Evolutionary conservation across 1,140 invertebrate species (phyloP).

Genomic region (Drosophila funebris): DNA sequence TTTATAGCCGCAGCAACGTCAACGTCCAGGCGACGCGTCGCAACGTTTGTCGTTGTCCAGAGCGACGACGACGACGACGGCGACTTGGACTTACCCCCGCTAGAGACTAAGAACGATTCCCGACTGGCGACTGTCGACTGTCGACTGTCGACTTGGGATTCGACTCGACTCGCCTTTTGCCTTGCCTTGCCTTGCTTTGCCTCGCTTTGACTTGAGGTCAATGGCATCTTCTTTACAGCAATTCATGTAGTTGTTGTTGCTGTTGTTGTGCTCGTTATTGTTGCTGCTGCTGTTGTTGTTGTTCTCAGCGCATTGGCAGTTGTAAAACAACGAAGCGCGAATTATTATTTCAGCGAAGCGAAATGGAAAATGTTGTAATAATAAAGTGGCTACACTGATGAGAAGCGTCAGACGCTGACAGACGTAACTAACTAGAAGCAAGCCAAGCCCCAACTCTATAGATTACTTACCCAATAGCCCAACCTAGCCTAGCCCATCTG

Average conservation of each 20-base stretch:
- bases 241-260: slow-evolving; percentile 19
- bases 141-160: slow-evolving; percentile 18
- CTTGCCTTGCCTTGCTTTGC: slow-evolving; percentile 11
- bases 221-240: slow-evolving; percentile 43
- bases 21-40: slow-evolving; percentile 5
- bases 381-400: slow-evolving; percentile 57
- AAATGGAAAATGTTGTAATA: slow-evolving; percentile 79
- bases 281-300: slow-evolving; percentile 24
- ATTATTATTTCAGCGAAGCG: slow-evolving; percentile 78
- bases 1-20: slow-evolving; percentile 64
- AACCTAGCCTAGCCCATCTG: slow-evolving; percentile 31
- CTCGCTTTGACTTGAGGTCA: slow-evolving; percentile 33
- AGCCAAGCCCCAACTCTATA: slow-evolving; percentile 38
- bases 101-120: slow-evolving; percentile 15
- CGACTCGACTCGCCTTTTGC: slow-evolving; percentile 4
- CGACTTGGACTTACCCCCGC: slow-evolving; percentile 1
- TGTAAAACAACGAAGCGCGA: slow-evolving; percentile 74
- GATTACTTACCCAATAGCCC: slow-evolving; percentile 23
- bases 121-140: slow-evolving; percentile 6
- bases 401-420: slow-evolving; percentile 7
- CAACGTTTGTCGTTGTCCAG: slow-evolving; percentile 22
- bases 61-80: neutral
- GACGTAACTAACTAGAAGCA: slow-evolving; percentile 35
- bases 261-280: slow-evolving; percentile 16
- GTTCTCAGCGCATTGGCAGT: slow-evolving; percentile 38